Conservation (phyloP, 2,797 vertebrate species). For the Oreortyx pictus region DNA sequence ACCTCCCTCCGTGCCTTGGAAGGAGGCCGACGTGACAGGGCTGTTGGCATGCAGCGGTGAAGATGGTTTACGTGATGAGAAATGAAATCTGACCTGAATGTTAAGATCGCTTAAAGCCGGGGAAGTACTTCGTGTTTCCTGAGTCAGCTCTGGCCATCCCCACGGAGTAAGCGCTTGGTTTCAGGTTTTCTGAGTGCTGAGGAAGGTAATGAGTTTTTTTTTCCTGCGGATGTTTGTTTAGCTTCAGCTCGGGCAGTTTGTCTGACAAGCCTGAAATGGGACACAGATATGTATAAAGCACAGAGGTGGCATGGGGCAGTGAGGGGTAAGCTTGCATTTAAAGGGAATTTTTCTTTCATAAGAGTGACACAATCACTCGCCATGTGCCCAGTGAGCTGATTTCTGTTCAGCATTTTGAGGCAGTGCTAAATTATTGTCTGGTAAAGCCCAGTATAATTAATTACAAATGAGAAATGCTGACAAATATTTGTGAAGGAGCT, state of each 20-base stretch:
- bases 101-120: conserved; percentile 60
- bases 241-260: conserved; percentile 20
- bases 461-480: conserved; percentile 70
- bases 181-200: conserved; percentile 59
- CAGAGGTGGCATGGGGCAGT: background rate
- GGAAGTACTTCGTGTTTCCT: conserved; percentile 63
- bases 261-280: conserved; percentile 56
- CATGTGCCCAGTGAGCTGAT: background rate
- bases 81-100: conserved; percentile 72
- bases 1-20: background rate
- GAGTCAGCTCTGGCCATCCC: conserved; percentile 70
- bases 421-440: conserved; percentile 36
- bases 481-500: conserved; percentile 61
- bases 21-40: background rate
- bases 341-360: conserved; percentile 11
- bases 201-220: conserved; percentile 55
- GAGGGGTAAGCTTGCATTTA: background rate
- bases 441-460: conserved; percentile 64
- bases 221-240: conserved; percentile 52
- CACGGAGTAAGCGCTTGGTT: conserved; percentile 50
- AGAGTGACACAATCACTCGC: conserved; percentile 1
- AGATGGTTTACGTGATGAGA: conserved; percentile 56
- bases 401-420: conserved; percentile 50
- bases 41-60: background rate
- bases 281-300: conserved; percentile 48